Conservation (phyloP, 2,888 invertebrate genomes). For the Zaprionus lineosus region DNA sequence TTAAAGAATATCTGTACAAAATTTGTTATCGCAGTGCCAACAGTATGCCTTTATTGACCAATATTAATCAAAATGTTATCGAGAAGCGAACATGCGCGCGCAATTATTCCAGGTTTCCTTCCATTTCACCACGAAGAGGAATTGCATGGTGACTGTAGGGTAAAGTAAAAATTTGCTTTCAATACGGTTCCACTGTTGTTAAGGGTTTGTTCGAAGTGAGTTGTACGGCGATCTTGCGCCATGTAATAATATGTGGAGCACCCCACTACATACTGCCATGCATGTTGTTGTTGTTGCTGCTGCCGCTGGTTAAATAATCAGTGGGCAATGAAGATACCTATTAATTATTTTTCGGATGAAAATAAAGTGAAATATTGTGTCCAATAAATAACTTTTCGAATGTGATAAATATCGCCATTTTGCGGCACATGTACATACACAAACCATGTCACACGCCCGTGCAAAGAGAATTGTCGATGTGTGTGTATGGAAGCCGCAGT, state of each 20-base stretch:
- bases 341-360: conserved; percentile 18
- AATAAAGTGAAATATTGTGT: conserved; percentile 44
- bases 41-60: conserved; percentile 2
- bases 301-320: conserved; percentile 73
- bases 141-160: conserved; percentile 61
- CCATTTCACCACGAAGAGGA: conserved; percentile 55
- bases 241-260: conserved; percentile 45
- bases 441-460: conserved; percentile 48
- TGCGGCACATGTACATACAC: conserved; percentile 60
- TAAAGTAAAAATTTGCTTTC: conserved; percentile 66
- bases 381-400: conserved; percentile 49
- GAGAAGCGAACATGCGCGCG: conserved; percentile 43
- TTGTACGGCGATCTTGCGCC: conserved; percentile 52
- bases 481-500: conserved; percentile 45
- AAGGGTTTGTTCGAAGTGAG: conserved; percentile 83
- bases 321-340: conserved; percentile 29
- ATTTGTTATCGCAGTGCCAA: no score
- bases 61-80: conserved; percentile 24
- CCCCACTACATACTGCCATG: conserved; percentile 19
- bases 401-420: conserved; percentile 68
- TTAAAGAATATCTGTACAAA: no score
- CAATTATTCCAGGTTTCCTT: conserved; percentile 26
- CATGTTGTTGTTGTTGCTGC: conserved; percentile 19
- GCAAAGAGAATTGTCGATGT: conserved; percentile 48
- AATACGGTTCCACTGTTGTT: conserved; percentile 81